Conservation (phyloP, 1,140 invertebrate genomes). For the Hyposmocoma kahamanoa region DNA sequence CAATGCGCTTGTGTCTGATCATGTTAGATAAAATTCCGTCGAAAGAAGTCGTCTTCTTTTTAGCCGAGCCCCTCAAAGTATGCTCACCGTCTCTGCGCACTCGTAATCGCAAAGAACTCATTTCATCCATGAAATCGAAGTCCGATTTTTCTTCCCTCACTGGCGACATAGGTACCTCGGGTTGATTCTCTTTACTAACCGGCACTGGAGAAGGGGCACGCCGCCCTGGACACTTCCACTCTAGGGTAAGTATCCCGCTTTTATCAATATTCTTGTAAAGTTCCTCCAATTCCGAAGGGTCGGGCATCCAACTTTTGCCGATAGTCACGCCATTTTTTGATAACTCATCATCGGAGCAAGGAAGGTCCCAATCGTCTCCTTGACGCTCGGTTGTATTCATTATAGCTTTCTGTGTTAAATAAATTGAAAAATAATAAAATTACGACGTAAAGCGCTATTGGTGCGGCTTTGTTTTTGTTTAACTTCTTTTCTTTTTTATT, state of each 20-base stretch:
- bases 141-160: constrained; percentile 78
- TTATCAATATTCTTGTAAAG: constrained; percentile 76
- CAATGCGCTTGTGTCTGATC: constrained; percentile 79
- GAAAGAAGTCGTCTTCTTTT: constrained; percentile 84
- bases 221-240: constrained; percentile 79
- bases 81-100: constrained; percentile 77
- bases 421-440: no score
- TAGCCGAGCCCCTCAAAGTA: constrained; percentile 81
- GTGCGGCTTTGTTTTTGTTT: no score
- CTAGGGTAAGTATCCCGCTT: constrained; percentile 71
- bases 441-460: no score
- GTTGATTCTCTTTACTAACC: constrained; percentile 56
- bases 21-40: constrained; percentile 84
- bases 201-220: constrained; percentile 72
- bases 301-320: constrained; percentile 61
- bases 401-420: not conserved
- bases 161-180: constrained; percentile 50
- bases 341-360: constrained; percentile 78
- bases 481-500: no score
- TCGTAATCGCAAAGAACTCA: constrained; percentile 77
- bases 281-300: constrained; percentile 71
- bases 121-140: constrained; percentile 86
- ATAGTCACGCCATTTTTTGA: constrained; percentile 44
- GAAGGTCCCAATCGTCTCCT: constrained; percentile 72
- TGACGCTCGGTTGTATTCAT: constrained; percentile 53